Evolutionary conservation across 2,113 vertebrate species (phyloP), one percentile per base, ranked within the genome.

Genomic region (Silurus meridionalis): DNA sequence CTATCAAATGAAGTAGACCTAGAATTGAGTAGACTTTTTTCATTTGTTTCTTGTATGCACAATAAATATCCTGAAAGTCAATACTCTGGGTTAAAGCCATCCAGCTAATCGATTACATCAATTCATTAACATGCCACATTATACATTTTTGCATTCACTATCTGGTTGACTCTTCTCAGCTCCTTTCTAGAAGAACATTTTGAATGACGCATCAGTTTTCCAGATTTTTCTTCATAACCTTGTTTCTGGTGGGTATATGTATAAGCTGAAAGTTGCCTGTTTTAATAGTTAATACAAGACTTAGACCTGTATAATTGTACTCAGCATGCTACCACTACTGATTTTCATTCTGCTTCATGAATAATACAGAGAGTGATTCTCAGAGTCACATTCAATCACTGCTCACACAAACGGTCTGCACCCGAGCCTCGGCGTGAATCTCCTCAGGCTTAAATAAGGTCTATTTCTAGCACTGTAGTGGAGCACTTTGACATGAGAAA

Each of bases 341-440:
- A 55, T 87, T 84, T 50, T 61, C 60, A 74, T 66, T 82, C 53
- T 66, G 71, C 67, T 71, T 90, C 64, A 90, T 87, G 77, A 88
- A 88, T 88, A 85, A 90, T 90, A 79, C 6, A 88, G 77, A 46
- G 66, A 23, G 53, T 66, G 79, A 85, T 50, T 82, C 57, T 64
- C 10, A 19, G 50, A 74, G 50, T 71, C 78, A 64, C 78, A 71
- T 84, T 85, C 58, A 86, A 86, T 83, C 53, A 46, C 78, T 11
- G 50, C 78, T 82, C 57, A 63, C 69, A 83, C 63, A 78, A 90
- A 79, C 37, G 80, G 50, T 28, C 28, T 71, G 61, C 25, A 28
- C 74, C 52, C 60, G 46, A 50, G 63, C 66, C 53, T 85, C n/a
- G 48, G 77, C 48, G 52, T 58, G 57, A 64, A 55, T 81, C 57